Conservation (phyloP, 1,140 invertebrate genomes). For the Drosophila lini region DNA sequence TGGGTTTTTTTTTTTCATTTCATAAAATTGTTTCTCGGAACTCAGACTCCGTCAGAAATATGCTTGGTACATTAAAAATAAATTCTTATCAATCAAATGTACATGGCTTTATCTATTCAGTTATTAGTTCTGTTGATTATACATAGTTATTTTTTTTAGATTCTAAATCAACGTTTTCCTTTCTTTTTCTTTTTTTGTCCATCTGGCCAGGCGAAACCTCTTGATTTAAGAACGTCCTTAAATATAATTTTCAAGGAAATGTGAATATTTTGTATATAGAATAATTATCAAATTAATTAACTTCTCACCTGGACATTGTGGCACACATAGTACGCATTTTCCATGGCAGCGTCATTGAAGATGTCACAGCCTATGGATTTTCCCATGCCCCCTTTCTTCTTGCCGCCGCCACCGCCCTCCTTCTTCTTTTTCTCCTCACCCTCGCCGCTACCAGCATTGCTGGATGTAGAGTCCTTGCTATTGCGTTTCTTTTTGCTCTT, state of each 20-base stretch:
- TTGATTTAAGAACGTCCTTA: slow-evolving; percentile 86
- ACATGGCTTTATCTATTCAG: not conserved
- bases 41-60: not conserved
- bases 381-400: slow-evolving; percentile 87
- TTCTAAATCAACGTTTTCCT: slow-evolving; percentile 62
- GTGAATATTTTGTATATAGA: not conserved
- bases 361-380: slow-evolving; percentile 90
- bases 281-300: too few species aligned
- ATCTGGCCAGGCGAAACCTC: slow-evolving; percentile 93
- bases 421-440: slow-evolving; percentile 85
- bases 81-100: not conserved
- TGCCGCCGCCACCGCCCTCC: slow-evolving; percentile 78
- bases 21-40: not conserved
- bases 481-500: slow-evolving; percentile 86
- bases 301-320: slow-evolving; percentile 92
- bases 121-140: too few species aligned
- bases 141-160: too few species aligned
- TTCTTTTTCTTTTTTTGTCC: slow-evolving; percentile 93
- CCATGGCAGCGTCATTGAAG: slow-evolving; percentile 93
- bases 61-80: too few species aligned
- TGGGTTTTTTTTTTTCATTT: not conserved
- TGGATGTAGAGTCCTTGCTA: slow-evolving; percentile 85
- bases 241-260: slow-evolving; percentile 2
- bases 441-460: slow-evolving; percentile 79
- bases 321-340: slow-evolving; percentile 94